A percentile compares a stretch with the other conserved stretches of the same genome.
phyloP scores from a whole-genome alignment of 1,140 invertebrate genomes.

The Drosophila nigromelanica region DNA sequence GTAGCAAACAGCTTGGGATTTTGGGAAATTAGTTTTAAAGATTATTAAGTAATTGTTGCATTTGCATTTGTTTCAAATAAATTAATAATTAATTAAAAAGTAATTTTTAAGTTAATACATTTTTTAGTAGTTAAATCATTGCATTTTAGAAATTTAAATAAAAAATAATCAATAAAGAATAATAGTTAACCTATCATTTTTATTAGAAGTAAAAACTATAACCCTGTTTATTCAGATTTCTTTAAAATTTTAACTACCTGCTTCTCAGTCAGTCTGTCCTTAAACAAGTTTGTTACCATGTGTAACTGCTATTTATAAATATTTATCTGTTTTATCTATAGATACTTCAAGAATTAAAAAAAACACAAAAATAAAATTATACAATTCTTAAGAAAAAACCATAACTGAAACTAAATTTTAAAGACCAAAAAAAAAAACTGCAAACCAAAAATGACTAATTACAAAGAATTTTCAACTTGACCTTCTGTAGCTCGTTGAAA shows the following conservation, averaged over 20 bases:
- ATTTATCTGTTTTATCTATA: not conserved
- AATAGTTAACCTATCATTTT: too few relatives aligned
- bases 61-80: too few relatives aligned
- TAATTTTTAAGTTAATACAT: too few relatives aligned
- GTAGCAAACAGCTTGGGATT: not conserved
- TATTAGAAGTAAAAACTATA: too few relatives aligned
- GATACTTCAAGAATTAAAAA: not conserved
- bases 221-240: too few relatives aligned
- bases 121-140: too few relatives aligned
- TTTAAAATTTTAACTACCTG: too few relatives aligned
- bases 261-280: not conserved
- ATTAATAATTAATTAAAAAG: too few relatives aligned
- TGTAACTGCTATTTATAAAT: slow-evolving; percentile 2
- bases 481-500: not conserved
- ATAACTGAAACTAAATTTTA: not conserved
- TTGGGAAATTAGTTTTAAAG: not conserved
- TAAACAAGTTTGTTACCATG: not conserved
- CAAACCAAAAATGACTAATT: not conserved
- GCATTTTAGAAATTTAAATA: too few relatives aligned
- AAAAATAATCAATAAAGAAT: too few relatives aligned
- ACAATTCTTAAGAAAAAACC: not conserved
- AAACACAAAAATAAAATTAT: not conserved
- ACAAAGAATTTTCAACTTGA: not conserved
- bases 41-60: too few relatives aligned
- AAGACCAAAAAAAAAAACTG: not conserved